Percentiles rank a stretch among this genome's conserved stretches.
These are phyloP conservation scores for Lepetodrilus schrolli DNA, from an alignment of 2,888 invertebrate genomes.

Conservation along the genomic window DNA sequence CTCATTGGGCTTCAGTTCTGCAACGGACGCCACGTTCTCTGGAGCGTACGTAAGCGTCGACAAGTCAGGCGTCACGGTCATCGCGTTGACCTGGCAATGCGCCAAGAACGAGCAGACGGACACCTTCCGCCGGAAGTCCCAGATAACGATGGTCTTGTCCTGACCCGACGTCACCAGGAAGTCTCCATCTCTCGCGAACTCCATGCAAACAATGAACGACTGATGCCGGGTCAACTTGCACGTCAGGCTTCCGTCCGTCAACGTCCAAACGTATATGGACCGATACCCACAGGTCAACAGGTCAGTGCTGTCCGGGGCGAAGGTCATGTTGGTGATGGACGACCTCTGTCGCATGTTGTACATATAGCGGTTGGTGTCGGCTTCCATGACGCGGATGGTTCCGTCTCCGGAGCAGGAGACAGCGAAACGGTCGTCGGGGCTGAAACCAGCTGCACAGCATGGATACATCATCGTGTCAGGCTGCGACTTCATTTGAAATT, in stretches of 20 bases:
- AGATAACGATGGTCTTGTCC: conserved; percentile 60
- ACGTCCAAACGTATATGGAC: conserved; percentile 60
- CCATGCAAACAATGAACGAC: conserved; percentile 54
- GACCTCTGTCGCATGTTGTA: conserved; percentile 57
- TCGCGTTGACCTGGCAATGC: conserved; percentile 49
- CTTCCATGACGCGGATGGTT: conserved; percentile 51
- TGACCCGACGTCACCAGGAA: conserved; percentile 53
- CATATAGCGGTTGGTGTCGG: conserved; percentile 46
- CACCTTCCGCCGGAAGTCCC: conserved; percentile 50
- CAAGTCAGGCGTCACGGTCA: conserved; percentile 49
- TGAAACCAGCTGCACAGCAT: conserved; percentile 51
- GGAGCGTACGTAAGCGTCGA: conserved; percentile 53
- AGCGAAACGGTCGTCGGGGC: conserved; percentile 53
- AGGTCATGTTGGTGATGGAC: conserved; percentile 45
- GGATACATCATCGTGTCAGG: conserved; percentile 56
- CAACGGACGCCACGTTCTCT: conserved; percentile 49
- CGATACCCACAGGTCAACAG: conserved; percentile 60
- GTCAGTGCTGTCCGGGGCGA: conserved; percentile 51
- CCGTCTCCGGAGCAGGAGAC: conserved; percentile 57
- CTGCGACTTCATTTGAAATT: conserved; percentile 35
- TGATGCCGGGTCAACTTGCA: conserved; percentile 60
- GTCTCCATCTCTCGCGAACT: conserved; percentile 51
- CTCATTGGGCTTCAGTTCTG: conserved; percentile 54
- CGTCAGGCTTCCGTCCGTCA: conserved; percentile 49
- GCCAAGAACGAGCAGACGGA: conserved; percentile 55